Base-by-base conservation (phyloP, 1,140 invertebrate species). In the Potamilus streckersoni region DNA sequence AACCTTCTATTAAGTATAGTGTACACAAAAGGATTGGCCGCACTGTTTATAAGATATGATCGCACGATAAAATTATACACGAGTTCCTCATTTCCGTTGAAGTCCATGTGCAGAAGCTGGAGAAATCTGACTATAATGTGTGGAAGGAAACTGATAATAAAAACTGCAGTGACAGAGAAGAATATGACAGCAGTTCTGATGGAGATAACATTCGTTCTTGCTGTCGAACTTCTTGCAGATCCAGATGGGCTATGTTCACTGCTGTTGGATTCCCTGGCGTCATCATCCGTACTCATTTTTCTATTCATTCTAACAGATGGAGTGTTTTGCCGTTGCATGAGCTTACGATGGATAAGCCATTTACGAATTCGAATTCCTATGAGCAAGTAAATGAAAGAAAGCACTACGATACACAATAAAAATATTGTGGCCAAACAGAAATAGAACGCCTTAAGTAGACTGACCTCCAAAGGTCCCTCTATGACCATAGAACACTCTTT, bases 71-170 rank as follows among this genome's bases (percentile, higher is more conserved):
- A 79, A 71, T 86, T 88, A 72, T 88, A 88, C 8, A 86, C 56
- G 0, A 84, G 64, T 16, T 76, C 78, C 4, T 55, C 64, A 2
- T 68, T 66, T 60, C 76, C 62, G 16, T 38, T 67, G 16, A 85
- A 82, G 14, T 69, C 69, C 19, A 80, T 78, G 31, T 83, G 71
- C 14, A 83, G n/a, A 65, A 84, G 80, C 55, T 79, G 76, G 1
- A 84, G 38, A 2, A 79, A 66, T 19, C 84, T 83, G 2, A 86
- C 73, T 14, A 76, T 75, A 2, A 87, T 68, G 75, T 85, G 83
- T n/a, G 86, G 86, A 19, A 88, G 69, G 78, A 83, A 88, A 56
- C 86, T 86, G 16, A 86, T 12, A 12, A 86, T 78, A 65, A 88
- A 88, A 11, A 84, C 80, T 27, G 85, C 31, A 15, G 86, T 84